Conservation (phyloP, 1,140 invertebrate species). For the Propsilocerus akamusi region DNA sequence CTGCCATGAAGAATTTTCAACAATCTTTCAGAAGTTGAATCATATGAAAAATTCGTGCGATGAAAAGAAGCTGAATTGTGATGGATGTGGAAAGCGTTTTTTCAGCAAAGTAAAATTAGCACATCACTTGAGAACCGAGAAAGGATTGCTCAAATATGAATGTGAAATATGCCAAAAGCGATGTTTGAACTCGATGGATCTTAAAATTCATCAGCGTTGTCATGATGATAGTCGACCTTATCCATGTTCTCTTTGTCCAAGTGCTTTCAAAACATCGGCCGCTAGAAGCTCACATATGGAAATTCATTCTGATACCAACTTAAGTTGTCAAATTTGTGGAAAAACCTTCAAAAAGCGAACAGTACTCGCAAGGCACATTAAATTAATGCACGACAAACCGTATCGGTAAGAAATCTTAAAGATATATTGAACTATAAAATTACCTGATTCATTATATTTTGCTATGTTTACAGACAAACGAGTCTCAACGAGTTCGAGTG, state of each 20-base stretch:
- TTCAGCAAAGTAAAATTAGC: not conserved
- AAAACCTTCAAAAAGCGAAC: not conserved
- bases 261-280: not conserved
- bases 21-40: not conserved
- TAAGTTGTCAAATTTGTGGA: not conserved
- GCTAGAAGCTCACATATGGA: not conserved
- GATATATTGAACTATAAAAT: no score
- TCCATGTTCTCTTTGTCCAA: not conserved
- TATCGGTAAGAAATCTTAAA: no score
- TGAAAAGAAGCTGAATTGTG: not conserved
- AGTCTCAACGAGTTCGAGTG: no score
- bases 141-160: not conserved
- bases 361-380: not conserved
- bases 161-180: not conserved
- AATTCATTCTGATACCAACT: not conserved
- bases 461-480: no score
- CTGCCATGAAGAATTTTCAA: not conserved
- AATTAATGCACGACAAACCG: no score
- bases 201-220: not conserved
- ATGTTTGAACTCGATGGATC: no score
- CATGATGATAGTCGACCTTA: not conserved
- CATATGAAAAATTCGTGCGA: not conserved
- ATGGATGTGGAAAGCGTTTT: not conserved
- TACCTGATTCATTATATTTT: no score
- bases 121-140: not conserved